phyloP scores from a whole-genome alignment of 2,113 vertebrate genomes.

The Bungarus multicinctus region DNA sequence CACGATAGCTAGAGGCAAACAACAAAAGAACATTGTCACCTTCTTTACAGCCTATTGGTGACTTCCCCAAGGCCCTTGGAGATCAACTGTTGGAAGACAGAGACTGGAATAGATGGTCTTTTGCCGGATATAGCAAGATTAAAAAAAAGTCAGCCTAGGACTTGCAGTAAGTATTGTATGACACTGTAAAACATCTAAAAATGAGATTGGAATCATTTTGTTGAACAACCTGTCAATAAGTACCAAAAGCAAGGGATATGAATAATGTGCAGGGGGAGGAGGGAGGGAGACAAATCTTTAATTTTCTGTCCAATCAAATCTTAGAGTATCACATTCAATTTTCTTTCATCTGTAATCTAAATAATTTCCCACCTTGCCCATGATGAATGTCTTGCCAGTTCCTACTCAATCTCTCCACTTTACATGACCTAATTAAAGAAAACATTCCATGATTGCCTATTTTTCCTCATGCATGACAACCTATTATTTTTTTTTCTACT shows the following conservation, averaged over 20 bases:
- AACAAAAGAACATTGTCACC: not conserved
- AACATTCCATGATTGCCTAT: constrained; percentile 99
- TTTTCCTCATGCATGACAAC: constrained; percentile 99
- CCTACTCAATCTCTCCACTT: constrained; percentile 91
- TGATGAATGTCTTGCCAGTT: constrained; percentile 98
- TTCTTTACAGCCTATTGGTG: not conserved
- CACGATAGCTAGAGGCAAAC: not conserved
- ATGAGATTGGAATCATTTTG: constrained; percentile 4
- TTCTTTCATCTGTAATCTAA: constrained; percentile 89
- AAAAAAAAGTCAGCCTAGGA: not conserved
- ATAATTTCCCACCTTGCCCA: constrained; percentile 98
- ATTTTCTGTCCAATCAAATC: constrained; percentile 75
- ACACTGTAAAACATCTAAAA: constrained; percentile 3
- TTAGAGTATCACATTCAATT: constrained; percentile 78
- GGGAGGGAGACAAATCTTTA: constrained; percentile 56
- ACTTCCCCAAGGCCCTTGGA: not conserved
- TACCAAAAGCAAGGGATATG: constrained; percentile 53
- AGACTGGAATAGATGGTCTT: not conserved
- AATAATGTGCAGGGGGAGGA: constrained; percentile 21
- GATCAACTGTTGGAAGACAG: not conserved
- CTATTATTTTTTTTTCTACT: constrained; percentile 98
- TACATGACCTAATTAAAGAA: constrained; percentile 99
- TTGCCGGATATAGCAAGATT: not conserved
- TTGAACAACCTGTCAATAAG: constrained; percentile 63
- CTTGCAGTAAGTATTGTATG: not conserved